Conservation (phyloP, 1,140 invertebrate genomes). For the Pseudoatta argentina region DNA sequence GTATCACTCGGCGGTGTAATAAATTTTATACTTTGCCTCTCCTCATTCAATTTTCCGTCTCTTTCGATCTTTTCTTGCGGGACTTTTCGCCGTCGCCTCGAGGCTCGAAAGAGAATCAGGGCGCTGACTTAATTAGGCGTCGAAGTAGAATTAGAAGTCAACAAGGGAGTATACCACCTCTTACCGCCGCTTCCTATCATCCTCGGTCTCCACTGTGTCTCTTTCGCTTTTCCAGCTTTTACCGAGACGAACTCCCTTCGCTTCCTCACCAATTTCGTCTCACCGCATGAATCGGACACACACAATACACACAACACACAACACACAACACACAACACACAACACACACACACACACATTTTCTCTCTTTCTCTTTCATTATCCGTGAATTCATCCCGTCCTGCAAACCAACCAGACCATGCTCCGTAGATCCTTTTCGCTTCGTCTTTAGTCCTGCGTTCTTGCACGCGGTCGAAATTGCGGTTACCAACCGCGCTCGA, state of each 20-base stretch:
- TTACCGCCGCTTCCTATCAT: not conserved
- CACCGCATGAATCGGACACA: conserved; percentile 64
- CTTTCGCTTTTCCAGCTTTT: conserved; percentile 59
- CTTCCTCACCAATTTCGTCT: conserved; percentile 53
- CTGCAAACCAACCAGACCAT: conserved; percentile 68
- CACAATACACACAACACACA: not conserved
- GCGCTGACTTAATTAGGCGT: conserved; percentile 74
- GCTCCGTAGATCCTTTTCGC: conserved; percentile 63
- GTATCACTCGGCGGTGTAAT: conserved; percentile 31
- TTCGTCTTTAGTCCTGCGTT: conserved; percentile 66
- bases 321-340: no score
- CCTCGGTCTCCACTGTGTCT: not conserved
- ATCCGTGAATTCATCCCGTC: conserved; percentile 64
- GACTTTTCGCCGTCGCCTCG: conserved; percentile 49
- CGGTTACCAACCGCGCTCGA: conserved; percentile 67
- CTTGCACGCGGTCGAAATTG: conserved; percentile 70
- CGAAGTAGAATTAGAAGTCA: conserved; percentile 75
- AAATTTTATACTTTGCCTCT: conserved; percentile 48
- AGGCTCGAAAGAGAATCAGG: conserved; percentile 65
- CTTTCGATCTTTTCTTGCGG: conserved; percentile 25
- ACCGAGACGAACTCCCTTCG: conserved; percentile 45
- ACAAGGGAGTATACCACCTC: conserved; percentile 59
- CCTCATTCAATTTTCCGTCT: conserved; percentile 38
- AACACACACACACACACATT: not conserved
- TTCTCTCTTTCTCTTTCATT: conserved; percentile 9